A percentile compares a stretch with the other conserved stretches of the same genome.
These are phyloP conservation scores for Ceriagrion tenellum DNA, from an alignment of 2,888 invertebrate genomes.

Conservation along the genomic window DNA sequence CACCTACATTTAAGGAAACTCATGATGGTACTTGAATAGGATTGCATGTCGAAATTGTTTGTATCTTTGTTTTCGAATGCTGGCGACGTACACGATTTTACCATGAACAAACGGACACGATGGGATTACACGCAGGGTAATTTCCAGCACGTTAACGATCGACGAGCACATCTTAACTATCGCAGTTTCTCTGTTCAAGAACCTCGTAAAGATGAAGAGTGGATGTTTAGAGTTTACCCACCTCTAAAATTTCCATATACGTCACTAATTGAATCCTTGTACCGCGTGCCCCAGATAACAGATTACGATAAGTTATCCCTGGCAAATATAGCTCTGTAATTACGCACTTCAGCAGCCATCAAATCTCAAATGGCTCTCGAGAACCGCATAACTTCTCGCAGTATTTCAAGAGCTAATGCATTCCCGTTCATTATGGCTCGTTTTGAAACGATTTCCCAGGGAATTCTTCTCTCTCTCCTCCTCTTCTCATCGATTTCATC, in stretches of 20 bases:
- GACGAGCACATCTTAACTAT: neutral
- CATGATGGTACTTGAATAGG: neutral
- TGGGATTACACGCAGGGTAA: neutral
- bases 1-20: too few species aligned
- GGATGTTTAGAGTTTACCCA: neutral
- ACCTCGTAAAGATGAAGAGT: neutral
- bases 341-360: slow-evolving; percentile 26
- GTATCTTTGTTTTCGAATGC: neutral
- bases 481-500: neutral
- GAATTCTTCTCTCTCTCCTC: neutral
- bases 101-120: neutral
- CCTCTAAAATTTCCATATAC: slow-evolving; percentile 22
- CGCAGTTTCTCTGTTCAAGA: neutral
- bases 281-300: slow-evolving; percentile 22
- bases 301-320: slow-evolving; percentile 44
- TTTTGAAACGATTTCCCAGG: slow-evolving; percentile 16
- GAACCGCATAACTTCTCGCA: neutral
- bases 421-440: slow-evolving; percentile 12
- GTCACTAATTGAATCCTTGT: slow-evolving; percentile 18
- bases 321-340: slow-evolving; percentile 45
- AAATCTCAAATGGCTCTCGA: neutral
- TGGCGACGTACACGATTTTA: neutral
- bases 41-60: neutral
- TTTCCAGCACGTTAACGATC: neutral
- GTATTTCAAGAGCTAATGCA: slow-evolving; percentile 3